Evolutionary conservation across 2,113 vertebrate species (phyloP), one percentile per base, ranked within the genome.

Genomic region (Rhynchomys soricoides): DNA sequence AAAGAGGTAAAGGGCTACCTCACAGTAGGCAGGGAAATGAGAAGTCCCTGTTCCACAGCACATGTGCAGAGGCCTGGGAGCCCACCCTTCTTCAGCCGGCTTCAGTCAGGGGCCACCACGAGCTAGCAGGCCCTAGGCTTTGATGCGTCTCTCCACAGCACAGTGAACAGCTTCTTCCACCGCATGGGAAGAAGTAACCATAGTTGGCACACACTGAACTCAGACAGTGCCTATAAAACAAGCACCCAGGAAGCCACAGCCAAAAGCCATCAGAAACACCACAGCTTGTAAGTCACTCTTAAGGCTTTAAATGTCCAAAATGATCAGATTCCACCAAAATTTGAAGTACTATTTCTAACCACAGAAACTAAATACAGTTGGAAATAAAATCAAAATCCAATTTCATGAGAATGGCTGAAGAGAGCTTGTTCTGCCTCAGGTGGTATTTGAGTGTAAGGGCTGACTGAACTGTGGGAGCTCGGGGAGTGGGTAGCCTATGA

Each of bases 21-120:
- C 97, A 98, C 98, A 98, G 97, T 96, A 93, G 98, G 97, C 98
- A 96, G 97, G 97, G 98, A 98, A 98, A 98, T 97, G 97, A 98
- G 98, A 98, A 98, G 98, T 89, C 89, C 22, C 95, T 3, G 31
- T 34, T 15, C 16, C 3, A 50, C 10, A 70, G 64, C 62, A 68
- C 5, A 3, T 3, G 2, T 17, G 79, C 37, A 43, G 50, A 2
- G 6, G 13, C 24, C 59, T n/a, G 31, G 62, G 19, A 16, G 66
- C 45, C 31, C 34, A 45, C 88, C 64, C 89, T 94, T 55, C 21
- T 71, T 88, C 11, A 97, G 97, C 9, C 94, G 97, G 98, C 87
- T 62, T 21, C 0, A n/a, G 50, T 74, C 59, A 68, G 86, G 87
- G 91, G 94, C 86, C 71, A 93, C 94, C 55, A 88, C 82, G 81